Evolutionary conservation across 1,140 invertebrate species (phyloP).

Genomic region (Gonioctena quinquepunctata): DNA sequence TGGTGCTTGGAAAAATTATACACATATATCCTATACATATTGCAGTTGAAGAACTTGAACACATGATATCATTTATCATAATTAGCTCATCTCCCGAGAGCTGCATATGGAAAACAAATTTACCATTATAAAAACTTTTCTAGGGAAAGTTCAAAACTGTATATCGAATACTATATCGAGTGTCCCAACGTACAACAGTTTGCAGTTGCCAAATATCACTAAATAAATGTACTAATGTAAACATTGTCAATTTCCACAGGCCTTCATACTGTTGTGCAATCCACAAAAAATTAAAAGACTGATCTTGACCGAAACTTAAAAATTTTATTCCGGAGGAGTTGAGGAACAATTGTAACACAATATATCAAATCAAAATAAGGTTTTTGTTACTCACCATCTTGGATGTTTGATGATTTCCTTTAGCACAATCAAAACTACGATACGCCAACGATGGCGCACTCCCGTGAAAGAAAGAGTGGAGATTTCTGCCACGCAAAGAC

Average conservation of each 20-base stretch:
- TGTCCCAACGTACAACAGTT: no score
- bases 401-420: conserved; percentile 81
- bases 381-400: conserved; percentile 75
- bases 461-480: conserved; percentile 58
- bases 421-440: conserved; percentile 69
- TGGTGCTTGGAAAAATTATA: no score
- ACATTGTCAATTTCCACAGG: background rate
- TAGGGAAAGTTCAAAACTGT: no score
- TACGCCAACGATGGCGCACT: conserved; percentile 84
- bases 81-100: no score
- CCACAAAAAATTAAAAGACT: conserved; percentile 1
- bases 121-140: no score
- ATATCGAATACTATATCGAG: no score
- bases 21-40: no score
- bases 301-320: conserved; percentile 35
- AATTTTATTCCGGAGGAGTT: conserved; percentile 51
- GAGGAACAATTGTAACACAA: conserved; percentile 40
- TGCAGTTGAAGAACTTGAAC: no score
- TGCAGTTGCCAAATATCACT: no score
- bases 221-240: background rate
- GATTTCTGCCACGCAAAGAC: conserved; percentile 28
- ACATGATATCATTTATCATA: no score
- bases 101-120: no score
- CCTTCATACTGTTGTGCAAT: conserved; percentile 55
- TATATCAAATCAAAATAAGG: conserved; percentile 48